Evolutionary conservation across 2,797 vertebrate species (phyloP).

Genomic region (Fringilla coelebs): DNA sequence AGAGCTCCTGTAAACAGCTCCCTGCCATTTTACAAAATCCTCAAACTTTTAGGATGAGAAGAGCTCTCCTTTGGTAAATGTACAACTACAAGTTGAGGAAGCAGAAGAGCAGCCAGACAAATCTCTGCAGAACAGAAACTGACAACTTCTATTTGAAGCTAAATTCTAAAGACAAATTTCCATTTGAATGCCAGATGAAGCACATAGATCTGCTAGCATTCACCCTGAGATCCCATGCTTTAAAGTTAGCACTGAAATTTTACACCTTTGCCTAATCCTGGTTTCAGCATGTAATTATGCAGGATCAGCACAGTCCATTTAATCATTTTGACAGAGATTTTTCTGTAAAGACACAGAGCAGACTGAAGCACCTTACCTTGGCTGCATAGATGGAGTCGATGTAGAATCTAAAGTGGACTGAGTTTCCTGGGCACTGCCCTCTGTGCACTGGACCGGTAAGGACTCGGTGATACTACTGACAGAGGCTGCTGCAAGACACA

Average conservation of each 20-base stretch:
- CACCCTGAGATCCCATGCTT: neutral
- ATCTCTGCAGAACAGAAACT: neutral
- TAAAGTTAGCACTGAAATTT: neutral
- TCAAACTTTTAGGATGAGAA: neutral
- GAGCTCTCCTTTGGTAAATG: neutral
- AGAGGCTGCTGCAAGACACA: conserved; percentile 74
- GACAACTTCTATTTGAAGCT: conserved; percentile 1
- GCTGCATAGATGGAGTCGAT: conserved; percentile 70
- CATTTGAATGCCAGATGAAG: conserved; percentile 29
- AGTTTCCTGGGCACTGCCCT: conserved; percentile 66
- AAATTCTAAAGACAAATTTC: conserved; percentile 31
- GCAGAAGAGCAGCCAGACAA: neutral
- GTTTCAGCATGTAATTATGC: neutral
- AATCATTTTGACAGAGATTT: neutral
- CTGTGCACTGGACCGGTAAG: conserved; percentile 77
- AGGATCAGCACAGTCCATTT: neutral
- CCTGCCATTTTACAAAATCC: neutral
- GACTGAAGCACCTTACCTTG: conserved; percentile 68
- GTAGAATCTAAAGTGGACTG: conserved; percentile 70
- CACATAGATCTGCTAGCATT: neutral
- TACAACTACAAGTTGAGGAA: neutral
- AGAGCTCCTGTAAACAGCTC: neutral
- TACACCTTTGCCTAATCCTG: neutral
- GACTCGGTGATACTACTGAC: conserved; percentile 79
- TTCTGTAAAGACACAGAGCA: neutral